These are phyloP conservation scores for Nematostella vectensis DNA, from an alignment of 92 coral and sea anemone species.

Conservation along the genomic window DNA sequence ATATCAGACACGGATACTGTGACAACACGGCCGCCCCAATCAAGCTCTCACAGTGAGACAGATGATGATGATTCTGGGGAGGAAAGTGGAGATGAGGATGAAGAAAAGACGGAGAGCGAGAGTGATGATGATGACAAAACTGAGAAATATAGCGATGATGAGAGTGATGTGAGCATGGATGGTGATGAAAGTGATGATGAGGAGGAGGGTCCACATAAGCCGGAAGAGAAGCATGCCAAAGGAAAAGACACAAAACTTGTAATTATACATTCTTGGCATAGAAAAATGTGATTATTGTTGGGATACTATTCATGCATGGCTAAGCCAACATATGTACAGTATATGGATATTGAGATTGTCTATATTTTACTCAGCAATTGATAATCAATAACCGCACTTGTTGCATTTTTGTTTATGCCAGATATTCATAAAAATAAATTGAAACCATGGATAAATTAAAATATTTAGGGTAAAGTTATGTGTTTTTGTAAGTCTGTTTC, in stretches of 20 bases:
- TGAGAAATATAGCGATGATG: constrained; percentile 1
- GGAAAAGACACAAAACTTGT: constrained; percentile 32
- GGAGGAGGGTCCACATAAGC: constrained; percentile 8
- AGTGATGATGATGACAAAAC: constrained; percentile 14
- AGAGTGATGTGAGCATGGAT: background rate
- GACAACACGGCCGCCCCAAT: constrained; percentile 22
- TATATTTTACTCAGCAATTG: background rate
- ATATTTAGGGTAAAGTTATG: too few relatives aligned
- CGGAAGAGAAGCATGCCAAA: constrained; percentile 49
- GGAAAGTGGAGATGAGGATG: constrained; percentile 24
- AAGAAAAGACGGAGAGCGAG: constrained; percentile 17
- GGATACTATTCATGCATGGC: too few relatives aligned
- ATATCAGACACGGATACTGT: constrained; percentile 73
- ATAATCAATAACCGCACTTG: background rate
- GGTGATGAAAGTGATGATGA: constrained; percentile 9
- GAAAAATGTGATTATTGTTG: too few relatives aligned
- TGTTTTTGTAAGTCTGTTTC: too few relatives aligned
- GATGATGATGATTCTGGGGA: constrained; percentile 43
- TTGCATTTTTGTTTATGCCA: background rate
- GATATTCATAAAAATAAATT: too few relatives aligned
- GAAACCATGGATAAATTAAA: too few relatives aligned
- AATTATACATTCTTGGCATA: too few relatives aligned
- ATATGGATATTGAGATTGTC: background rate
- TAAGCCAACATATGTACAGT: too few relatives aligned
- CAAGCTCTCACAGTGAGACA: constrained; percentile 29